These are phyloP conservation scores for Platysteira castanea DNA, from an alignment of 2,113 vertebrate genomes.

Conservation along the genomic window DNA sequence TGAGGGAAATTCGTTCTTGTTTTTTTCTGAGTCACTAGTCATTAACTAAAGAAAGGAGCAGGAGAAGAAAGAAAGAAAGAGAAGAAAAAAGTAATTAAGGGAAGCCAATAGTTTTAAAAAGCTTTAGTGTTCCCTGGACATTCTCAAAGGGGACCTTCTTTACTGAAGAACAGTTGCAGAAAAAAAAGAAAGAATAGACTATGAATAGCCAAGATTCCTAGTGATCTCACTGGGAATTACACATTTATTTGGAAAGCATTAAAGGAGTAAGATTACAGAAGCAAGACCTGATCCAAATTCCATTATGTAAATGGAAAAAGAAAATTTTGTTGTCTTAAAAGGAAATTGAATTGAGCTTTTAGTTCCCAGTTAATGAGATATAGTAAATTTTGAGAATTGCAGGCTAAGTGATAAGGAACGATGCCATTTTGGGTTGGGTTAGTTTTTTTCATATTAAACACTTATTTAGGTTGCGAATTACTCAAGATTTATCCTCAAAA, in stretches of 20 bases:
- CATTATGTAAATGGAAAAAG: constrained; percentile 14
- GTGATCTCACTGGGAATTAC: constrained; percentile 35
- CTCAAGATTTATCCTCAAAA: neutral
- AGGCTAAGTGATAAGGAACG: neutral
- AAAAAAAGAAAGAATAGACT: neutral
- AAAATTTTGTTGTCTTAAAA: neutral
- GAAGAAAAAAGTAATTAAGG: neutral
- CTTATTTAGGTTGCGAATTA: neutral
- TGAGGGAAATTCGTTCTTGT: neutral
- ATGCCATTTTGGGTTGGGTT: neutral
- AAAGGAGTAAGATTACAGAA: constrained; percentile 1
- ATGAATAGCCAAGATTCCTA: neutral
- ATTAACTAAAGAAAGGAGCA: neutral
- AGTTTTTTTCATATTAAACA: neutral
- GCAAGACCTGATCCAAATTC: neutral
- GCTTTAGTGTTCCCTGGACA: neutral
- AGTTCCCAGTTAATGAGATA: neutral
- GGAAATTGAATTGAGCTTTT: neutral
- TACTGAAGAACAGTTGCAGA: neutral
- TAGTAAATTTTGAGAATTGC: neutral
- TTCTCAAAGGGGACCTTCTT: neutral
- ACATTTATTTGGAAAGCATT: neutral
- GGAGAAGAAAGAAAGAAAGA: neutral
- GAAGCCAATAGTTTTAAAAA: neutral
- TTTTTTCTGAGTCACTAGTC: neutral